phyloP scores from a whole-genome alignment of 2,888 invertebrate genomes.

The Halocaridina rubra region DNA sequence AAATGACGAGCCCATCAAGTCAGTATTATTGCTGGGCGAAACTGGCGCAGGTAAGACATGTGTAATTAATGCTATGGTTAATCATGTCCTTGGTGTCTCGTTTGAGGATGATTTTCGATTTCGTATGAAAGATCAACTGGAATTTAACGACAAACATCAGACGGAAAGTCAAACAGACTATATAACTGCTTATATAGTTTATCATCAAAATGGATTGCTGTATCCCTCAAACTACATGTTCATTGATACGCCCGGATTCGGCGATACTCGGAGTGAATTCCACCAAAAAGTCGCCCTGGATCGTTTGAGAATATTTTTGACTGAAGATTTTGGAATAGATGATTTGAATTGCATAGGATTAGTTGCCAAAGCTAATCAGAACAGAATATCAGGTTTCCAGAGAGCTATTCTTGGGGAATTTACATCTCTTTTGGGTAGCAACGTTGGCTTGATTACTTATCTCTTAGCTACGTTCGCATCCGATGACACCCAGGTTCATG shows the following conservation, averaged over 20 bases:
- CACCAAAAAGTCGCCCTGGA: conserved; percentile 10
- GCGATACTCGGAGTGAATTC: conserved; percentile 27
- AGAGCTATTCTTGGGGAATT: neutral
- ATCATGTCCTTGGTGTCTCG: conserved; percentile 23
- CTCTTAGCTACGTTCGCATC: conserved; percentile 17
- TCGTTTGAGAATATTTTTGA: conserved; percentile 18
- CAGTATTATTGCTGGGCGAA: conserved; percentile 36
- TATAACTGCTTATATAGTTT: conserved; percentile 32
- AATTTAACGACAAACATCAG: neutral
- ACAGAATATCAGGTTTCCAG: conserved; percentile 2
- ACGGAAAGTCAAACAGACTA: conserved; percentile 51
- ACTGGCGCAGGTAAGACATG: conserved; percentile 42
- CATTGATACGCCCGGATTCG: conserved; percentile 42
- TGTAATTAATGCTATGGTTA: conserved; percentile 25
- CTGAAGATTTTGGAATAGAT: conserved; percentile 32
- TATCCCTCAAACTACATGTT: conserved; percentile 12
- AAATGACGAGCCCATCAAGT: neutral
- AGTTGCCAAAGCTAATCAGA: conserved; percentile 22
- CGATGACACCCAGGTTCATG: neutral
- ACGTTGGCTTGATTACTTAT: neutral
- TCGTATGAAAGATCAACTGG: conserved; percentile 21
- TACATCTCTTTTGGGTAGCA: neutral
- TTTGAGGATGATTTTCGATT: conserved; percentile 24
- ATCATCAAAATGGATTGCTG: conserved; percentile 31
- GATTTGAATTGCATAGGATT: conserved; percentile 36